Conservation (phyloP, 2,113 vertebrate species). For the Coptodon rendalli region DNA sequence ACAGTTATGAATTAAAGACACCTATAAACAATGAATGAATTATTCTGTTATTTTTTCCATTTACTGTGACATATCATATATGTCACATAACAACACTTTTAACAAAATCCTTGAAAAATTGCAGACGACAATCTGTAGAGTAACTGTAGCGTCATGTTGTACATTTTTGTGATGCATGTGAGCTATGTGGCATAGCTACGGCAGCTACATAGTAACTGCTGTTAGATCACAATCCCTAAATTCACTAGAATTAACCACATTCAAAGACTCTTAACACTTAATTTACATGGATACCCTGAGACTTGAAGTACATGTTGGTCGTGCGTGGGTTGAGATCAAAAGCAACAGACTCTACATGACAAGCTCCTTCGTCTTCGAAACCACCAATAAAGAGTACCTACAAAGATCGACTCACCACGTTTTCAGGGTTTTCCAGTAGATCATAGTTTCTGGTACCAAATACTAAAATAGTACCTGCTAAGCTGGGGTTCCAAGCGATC, state of each 20-base stretch:
- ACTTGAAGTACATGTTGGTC: not conserved
- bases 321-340: not conserved
- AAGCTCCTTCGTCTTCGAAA: too few species aligned
- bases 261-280: not conserved
- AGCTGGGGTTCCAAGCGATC: too few species aligned
- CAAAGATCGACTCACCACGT: too few species aligned
- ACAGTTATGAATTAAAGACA: not conserved
- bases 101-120: not conserved
- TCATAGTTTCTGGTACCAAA: too few species aligned
- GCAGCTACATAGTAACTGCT: not conserved
- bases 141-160: not conserved
- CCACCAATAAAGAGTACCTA: not conserved
- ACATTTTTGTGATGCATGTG: not conserved
- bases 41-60: not conserved
- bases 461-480: too few species aligned
- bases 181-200: fast-evolving
- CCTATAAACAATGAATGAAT: not conserved
- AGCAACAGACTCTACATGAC: not conserved
- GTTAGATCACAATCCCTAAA: not conserved
- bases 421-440: too few species aligned
- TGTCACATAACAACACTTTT: not conserved
- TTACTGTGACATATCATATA: not conserved
- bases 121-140: not conserved
- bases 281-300: not conserved
- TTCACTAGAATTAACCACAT: not conserved